Percentiles rank a stretch among this genome's conserved stretches.
Conservation (phyloP, 2,113 vertebrate genomes). For the Thalassarche chlororhynchos region DNA sequence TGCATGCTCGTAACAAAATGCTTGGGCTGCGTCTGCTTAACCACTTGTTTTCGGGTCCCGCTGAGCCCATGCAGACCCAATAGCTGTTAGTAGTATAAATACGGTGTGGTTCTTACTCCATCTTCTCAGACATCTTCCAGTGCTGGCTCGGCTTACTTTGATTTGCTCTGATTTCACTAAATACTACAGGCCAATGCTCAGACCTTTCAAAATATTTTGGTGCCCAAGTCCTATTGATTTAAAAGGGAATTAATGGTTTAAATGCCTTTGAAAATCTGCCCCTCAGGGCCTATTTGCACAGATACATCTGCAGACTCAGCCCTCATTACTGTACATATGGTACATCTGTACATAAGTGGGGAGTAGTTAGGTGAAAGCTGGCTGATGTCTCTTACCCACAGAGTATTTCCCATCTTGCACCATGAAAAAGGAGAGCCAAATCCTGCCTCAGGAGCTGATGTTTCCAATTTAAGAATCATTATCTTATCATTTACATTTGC, state of each 20-base stretch:
- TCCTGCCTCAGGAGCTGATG: neutral
- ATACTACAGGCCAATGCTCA: neutral
- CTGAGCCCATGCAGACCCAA: neutral
- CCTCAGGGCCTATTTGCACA: neutral
- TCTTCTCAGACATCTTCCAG: neutral
- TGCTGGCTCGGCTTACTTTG: neutral
- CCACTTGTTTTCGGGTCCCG: neutral
- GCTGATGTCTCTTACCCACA: neutral
- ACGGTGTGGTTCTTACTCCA: neutral
- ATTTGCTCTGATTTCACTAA: neutral
- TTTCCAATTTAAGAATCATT: neutral
- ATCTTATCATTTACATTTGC: neutral
- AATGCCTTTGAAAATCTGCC: neutral
- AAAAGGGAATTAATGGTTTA: neutral
- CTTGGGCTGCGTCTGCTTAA: neutral
- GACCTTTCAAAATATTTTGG: neutral
- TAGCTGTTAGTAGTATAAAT: neutral
- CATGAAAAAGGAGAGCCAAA: neutral
- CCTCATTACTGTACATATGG: too few species aligned
- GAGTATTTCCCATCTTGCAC: neutral
- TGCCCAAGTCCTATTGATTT: neutral
- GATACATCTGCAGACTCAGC: neutral
- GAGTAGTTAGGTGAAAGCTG: neutral
- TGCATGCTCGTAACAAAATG: accelerated
- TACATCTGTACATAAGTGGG: neutral